Conservation (phyloP, 2,797 vertebrate genomes). For the Acrossocheilus wenchowensis region DNA sequence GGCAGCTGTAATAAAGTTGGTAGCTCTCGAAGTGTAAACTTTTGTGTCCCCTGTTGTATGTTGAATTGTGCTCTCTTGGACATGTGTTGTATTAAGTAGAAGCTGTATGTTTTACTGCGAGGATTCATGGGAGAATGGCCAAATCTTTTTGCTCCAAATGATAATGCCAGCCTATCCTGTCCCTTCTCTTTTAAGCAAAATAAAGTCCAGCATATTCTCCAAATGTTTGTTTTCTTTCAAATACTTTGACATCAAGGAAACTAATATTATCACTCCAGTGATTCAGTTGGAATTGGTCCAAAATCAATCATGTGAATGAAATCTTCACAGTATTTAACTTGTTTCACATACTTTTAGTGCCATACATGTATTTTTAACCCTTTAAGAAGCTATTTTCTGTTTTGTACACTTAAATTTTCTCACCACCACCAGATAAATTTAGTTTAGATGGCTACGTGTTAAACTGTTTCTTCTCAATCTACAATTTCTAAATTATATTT, state of each 20-base stretch:
- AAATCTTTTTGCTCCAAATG: constrained; percentile 58
- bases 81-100: constrained; percentile 52
- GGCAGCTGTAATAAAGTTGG: constrained; percentile 37
- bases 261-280: background rate
- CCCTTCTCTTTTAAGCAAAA: constrained; percentile 62
- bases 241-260: background rate
- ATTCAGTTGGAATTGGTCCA: background rate
- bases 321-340: background rate
- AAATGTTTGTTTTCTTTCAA: constrained; percentile 26
- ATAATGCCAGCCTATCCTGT: constrained; percentile 63
- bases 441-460: background rate
- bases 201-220: constrained; percentile 68
- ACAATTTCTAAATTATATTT: background rate
- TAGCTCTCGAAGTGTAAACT: constrained; percentile 39
- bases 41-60: constrained; percentile 30
- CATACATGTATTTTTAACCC: background rate
- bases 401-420: background rate
- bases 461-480: background rate
- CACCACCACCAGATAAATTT: background rate
- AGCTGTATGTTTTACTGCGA: constrained; percentile 49
- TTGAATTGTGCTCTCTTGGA: constrained; percentile 49
- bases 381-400: background rate
- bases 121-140: constrained; percentile 51
- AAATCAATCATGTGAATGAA: background rate
- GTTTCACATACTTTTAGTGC: too few species aligned